Conservation (phyloP, 2,888 invertebrate genomes). For the Netelia virgata region DNA sequence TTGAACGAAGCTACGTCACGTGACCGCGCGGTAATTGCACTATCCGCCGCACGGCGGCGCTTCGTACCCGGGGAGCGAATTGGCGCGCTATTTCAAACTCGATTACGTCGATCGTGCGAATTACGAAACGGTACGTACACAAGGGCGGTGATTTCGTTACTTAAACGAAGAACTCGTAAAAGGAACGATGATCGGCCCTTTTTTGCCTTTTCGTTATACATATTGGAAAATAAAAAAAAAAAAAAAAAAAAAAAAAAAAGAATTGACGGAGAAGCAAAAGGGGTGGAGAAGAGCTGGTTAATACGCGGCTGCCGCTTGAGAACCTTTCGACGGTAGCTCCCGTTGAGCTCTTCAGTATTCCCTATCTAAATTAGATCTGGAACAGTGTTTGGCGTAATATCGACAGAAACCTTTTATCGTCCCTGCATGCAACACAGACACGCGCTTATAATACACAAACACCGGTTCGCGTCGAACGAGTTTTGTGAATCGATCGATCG, state of each 20-base stretch:
- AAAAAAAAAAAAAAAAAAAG: conserved; percentile 16
- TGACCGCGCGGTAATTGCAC: no score
- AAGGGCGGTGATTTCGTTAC: no score
- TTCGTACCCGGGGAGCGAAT: neutral
- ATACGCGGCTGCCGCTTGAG: conserved; percentile 50
- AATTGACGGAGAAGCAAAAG: conserved; percentile 27
- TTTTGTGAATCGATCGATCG: conserved; percentile 58
- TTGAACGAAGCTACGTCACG: no score
- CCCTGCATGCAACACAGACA: neutral
- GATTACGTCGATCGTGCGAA: no score
- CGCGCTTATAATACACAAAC: neutral
- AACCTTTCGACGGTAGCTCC: conserved; percentile 66
- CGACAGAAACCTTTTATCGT: conserved; percentile 49
- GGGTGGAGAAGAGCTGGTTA: conserved; percentile 46
- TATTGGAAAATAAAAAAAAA: neutral
- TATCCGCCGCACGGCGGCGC: neutral
- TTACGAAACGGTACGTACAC: no score
- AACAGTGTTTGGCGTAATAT: conserved; percentile 62
- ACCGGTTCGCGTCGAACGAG: conserved; percentile 58
- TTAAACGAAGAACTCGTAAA: no score
- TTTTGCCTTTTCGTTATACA: no score
- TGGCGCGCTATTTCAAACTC: no score
- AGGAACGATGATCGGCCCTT: no score
- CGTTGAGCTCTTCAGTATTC: conserved; percentile 64
- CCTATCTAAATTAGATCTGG: conserved; percentile 84